phyloP scores from a whole-genome alignment of 35 echinoderm and acorn worm species.

The Holothuria glaberrima region DNA sequence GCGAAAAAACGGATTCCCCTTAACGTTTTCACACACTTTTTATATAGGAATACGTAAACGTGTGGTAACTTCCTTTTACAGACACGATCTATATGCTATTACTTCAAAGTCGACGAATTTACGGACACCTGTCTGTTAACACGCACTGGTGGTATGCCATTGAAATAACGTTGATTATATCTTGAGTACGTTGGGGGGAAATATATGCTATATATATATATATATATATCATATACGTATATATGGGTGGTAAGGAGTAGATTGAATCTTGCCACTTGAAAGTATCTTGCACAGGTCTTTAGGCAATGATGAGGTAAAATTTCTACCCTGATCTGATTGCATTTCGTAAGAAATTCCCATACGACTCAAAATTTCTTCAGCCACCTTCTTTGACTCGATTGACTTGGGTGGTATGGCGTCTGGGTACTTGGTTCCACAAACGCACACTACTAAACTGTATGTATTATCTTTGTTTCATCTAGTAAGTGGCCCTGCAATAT shows the following conservation, averaged over 20 bases:
- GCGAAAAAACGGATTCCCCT: no score
- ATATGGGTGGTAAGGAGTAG: slow-evolving; percentile 62
- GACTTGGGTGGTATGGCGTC: slow-evolving; percentile 22
- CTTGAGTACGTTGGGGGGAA: no score
- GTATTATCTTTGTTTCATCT: slow-evolving; percentile 12
- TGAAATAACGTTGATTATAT: no score
- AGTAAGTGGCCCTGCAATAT: slow-evolving; percentile 33
- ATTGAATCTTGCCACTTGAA: slow-evolving; percentile 18
- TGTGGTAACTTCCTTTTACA: no score
- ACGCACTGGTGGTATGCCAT: no score
- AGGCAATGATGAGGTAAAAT: slow-evolving; percentile 34
- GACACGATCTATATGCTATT: no score
- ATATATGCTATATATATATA: slow-evolving; percentile 46
- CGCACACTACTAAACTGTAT: slow-evolving; percentile 45
- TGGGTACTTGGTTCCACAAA: slow-evolving; percentile 50
- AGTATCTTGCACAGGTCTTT: slow-evolving; percentile 8
- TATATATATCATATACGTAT: no score
- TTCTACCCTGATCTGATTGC: slow-evolving; percentile 31
- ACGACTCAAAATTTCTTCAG: slow-evolving; percentile 34
- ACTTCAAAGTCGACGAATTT: no score
- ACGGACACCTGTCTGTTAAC: no score
- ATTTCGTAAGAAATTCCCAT: slow-evolving; percentile 43
- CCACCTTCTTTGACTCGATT: slow-evolving; percentile 30
- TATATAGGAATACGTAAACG: no score
- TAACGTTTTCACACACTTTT: no score